phyloP scores from a whole-genome alignment of 2,888 invertebrate genomes.

The Unio pictorum region DNA sequence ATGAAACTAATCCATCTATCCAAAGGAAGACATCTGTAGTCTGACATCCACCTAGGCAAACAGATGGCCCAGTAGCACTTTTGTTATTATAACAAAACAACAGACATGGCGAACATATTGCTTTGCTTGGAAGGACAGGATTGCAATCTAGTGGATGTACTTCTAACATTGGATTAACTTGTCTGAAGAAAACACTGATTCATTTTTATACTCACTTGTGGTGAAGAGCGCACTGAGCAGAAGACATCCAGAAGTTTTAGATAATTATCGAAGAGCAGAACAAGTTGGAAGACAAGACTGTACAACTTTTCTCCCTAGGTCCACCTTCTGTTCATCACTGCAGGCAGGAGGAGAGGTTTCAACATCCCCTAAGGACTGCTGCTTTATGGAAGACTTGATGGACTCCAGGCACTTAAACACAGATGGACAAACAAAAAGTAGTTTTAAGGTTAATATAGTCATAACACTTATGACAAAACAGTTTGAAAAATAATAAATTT shows the following conservation, averaged over 20 bases:
- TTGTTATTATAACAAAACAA: no score
- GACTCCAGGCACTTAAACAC: conserved; percentile 75
- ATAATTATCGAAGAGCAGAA: conserved; percentile 84
- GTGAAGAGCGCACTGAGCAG: conserved; percentile 40
- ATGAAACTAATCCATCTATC: no score
- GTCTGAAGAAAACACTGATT: not conserved
- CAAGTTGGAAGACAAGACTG: conserved; percentile 92
- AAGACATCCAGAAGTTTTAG: conserved; percentile 72
- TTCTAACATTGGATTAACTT: no score
- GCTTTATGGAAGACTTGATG: conserved; percentile 84
- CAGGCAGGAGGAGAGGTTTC: conserved; percentile 76
- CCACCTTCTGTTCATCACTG: conserved; percentile 82
- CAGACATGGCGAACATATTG: no score
- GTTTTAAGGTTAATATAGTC: no score
- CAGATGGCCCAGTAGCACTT: no score
- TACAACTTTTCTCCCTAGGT: conserved; percentile 89
- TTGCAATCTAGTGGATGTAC: no score
- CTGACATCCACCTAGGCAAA: no score
- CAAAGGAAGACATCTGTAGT: no score
- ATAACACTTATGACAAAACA: no score
- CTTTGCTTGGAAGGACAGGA: no score
- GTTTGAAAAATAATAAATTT: no score
- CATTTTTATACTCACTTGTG: conserved; percentile 47
- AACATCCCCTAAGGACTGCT: conserved; percentile 80
- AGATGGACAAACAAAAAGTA: not conserved